phyloP scores from a whole-genome alignment of 2,888 invertebrate species.

The Andrena marginata region DNA sequence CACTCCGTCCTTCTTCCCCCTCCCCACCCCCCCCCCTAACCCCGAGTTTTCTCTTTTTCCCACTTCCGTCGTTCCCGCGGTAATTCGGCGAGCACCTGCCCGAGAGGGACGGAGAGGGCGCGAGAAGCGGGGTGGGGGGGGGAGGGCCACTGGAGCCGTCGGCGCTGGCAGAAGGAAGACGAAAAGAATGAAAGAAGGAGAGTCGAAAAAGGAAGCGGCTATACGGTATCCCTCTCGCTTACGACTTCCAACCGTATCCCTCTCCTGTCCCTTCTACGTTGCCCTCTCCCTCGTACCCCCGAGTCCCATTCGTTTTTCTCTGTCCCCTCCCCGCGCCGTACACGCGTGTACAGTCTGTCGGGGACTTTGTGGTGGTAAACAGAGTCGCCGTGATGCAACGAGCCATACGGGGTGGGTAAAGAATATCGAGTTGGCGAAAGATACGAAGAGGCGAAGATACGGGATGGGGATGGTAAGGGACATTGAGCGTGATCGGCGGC shows the following conservation, averaged over 20 bases:
- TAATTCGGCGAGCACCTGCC: conserved; percentile 64
- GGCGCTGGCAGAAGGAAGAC: neutral
- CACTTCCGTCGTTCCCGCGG: conserved; percentile 46
- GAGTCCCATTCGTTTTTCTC: conserved; percentile 20
- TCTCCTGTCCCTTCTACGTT: conserved; percentile 15
- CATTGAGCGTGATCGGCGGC: too few species aligned
- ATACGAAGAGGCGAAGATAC: neutral
- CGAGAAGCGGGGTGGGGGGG: neutral
- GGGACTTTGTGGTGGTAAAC: conserved; percentile 55
- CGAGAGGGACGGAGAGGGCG: conserved; percentile 2
- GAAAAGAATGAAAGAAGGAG: neutral
- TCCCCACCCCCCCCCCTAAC: conserved; percentile 8
- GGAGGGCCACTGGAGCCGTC: neutral
- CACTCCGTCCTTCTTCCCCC: conserved; percentile 27
- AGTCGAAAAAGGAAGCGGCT: conserved; percentile 34
- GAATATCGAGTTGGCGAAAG: neutral
- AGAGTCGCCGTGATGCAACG: conserved; percentile 39
- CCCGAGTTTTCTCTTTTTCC: conserved; percentile 40
- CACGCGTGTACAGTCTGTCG: conserved; percentile 38
- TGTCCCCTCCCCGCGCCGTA: conserved; percentile 11
- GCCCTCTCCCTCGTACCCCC: neutral
- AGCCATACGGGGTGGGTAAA: conserved; percentile 14
- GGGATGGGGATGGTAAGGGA: neutral
- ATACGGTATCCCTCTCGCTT: conserved; percentile 39
- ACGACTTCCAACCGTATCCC: conserved; percentile 34